Percentiles rank a stretch among this genome's conserved stretches.
These are phyloP conservation scores for Trachemys scripta DNA, from an alignment of 2,113 vertebrate species.

Conservation along the genomic window DNA sequence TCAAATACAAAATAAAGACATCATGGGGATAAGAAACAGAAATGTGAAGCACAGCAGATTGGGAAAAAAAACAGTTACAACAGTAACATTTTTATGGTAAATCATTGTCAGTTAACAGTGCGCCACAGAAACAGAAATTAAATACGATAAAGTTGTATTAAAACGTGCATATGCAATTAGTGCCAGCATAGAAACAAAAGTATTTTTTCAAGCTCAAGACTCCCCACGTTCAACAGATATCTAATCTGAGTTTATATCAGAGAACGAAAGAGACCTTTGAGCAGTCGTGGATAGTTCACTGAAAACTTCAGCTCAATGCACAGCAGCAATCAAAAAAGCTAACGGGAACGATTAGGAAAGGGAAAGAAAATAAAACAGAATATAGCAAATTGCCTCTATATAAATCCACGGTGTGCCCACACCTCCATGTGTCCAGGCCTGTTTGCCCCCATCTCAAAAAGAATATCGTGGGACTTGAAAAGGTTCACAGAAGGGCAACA, in stretches of 20 bases:
- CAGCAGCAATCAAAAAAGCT: background rate
- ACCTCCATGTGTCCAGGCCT: background rate
- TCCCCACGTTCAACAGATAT: background rate
- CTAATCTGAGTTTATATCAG: fast-evolving
- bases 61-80: background rate
- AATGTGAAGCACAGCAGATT: background rate
- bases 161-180: background rate
- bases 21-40: background rate
- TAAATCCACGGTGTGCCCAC: background rate
- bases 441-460: background rate
- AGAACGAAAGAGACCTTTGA: background rate
- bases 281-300: background rate
- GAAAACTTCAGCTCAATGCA: background rate
- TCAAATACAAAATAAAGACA: background rate
- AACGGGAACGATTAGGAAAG: background rate
- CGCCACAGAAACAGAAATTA: fast-evolving
- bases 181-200: background rate
- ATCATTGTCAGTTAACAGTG: background rate
- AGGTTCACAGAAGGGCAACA: background rate
- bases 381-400: background rate
- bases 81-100: background rate
- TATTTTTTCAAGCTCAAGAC: background rate
- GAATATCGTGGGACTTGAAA: background rate
- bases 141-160: fast-evolving
- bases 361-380: background rate